phyloP scores from a whole-genome alignment of 2,113 vertebrate species.

The Pelodiscus sinensis region DNA sequence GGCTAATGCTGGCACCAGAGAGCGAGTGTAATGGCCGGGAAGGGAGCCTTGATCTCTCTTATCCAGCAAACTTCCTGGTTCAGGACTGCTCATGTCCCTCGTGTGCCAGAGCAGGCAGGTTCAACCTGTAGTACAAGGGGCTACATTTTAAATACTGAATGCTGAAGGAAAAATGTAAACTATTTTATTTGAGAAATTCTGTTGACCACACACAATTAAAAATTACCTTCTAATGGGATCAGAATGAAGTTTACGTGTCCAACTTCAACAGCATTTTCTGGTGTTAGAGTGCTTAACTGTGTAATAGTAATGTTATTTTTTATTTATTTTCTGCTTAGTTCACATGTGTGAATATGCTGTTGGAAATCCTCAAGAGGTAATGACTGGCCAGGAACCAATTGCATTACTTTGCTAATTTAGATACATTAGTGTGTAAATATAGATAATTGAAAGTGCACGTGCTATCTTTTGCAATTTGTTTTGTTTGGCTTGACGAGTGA shows the following conservation, averaged over 20 bases:
- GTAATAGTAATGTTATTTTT: neutral
- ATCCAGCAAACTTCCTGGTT: no score
- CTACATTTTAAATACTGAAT: neutral
- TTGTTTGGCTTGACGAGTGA: constrained; percentile 48
- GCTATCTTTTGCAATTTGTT: constrained; percentile 11
- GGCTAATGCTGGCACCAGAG: no score
- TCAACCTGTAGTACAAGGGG: neutral
- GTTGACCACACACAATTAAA: neutral
- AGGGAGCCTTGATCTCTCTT: no score
- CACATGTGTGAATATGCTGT: neutral
- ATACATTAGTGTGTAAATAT: neutral
- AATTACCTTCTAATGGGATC: neutral
- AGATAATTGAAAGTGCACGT: neutral
- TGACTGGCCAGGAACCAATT: neutral
- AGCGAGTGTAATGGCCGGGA: no score
- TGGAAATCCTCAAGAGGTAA: neutral
- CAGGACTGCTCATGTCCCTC: no score
- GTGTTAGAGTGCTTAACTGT: neutral
- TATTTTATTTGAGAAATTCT: neutral
- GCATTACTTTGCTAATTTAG: constrained; percentile 15
- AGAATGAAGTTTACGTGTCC: neutral
- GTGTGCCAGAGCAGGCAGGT: no score
- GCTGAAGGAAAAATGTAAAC: neutral
- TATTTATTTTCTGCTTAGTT: neutral
- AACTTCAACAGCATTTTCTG: neutral